Evolutionary conservation across 2,888 invertebrate genomes (phyloP).

Genomic region (Brassicogethes aeneus): DNA sequence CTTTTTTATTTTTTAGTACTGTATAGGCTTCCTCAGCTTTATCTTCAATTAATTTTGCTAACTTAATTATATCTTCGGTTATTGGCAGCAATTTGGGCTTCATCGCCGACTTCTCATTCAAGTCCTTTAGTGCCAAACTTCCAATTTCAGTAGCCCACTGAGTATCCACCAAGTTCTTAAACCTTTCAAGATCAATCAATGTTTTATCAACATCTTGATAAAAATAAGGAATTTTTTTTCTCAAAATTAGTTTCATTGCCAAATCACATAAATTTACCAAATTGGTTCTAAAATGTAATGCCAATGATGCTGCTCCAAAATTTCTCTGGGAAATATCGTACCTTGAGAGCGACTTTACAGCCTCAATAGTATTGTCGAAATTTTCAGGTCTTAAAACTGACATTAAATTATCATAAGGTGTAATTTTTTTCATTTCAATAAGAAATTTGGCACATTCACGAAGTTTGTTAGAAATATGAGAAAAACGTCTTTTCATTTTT

Average conservation of each 20-base stretch:
- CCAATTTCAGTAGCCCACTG: slow-evolving; percentile 15
- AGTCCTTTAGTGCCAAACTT: slow-evolving; percentile 13
- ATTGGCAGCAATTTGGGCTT: slow-evolving; percentile 6
- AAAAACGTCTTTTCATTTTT: slow-evolving; percentile 5
- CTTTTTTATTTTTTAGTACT: slow-evolving; percentile 3
- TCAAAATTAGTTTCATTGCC: slow-evolving; percentile 11
- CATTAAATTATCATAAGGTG: neutral
- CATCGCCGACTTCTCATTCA: slow-evolving; percentile 10
- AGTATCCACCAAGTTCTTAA: slow-evolving; percentile 9
- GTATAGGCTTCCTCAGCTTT: slow-evolving; percentile 10
- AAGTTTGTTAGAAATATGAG: slow-evolving; percentile 7
- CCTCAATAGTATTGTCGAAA: slow-evolving; percentile 1
- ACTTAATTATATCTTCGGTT: slow-evolving; percentile 17
- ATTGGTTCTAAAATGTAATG: slow-evolving; percentile 13
- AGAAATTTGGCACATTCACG: slow-evolving; percentile 8
- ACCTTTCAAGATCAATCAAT: slow-evolving; percentile 8
- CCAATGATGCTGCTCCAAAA: slow-evolving; percentile 15
- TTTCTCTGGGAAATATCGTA: slow-evolving; percentile 10
- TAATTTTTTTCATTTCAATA: slow-evolving; percentile 1
- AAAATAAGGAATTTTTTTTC: slow-evolving; percentile 11
- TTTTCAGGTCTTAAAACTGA: neutral
- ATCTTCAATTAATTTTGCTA: slow-evolving; percentile 18
- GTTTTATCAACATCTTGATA: slow-evolving; percentile 6
- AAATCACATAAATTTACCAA: slow-evolving; percentile 13
- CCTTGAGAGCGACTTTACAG: slow-evolving; percentile 5